phyloP scores from a whole-genome alignment of 2,113 vertebrate genomes.

The Xiphophorus maculatus region DNA sequence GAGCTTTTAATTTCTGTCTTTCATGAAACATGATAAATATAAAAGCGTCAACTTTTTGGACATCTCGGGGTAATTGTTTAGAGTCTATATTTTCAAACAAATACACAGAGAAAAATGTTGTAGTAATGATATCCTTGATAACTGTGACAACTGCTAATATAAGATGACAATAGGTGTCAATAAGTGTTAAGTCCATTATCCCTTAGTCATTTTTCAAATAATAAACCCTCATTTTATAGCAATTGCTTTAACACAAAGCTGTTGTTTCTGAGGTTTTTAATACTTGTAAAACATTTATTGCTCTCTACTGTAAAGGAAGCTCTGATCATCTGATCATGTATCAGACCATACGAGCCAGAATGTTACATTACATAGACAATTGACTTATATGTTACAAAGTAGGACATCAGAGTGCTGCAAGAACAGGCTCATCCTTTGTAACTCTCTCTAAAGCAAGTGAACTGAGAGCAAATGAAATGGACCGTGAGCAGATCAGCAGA shows the following conservation, averaged over 20 bases:
- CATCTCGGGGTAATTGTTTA: no score
- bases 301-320: not conserved
- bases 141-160: not conserved
- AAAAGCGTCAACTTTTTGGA: no score
- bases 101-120: no score
- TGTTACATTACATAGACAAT: not conserved
- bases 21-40: no score
- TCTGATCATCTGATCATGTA: not conserved
- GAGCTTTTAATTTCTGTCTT: no score
- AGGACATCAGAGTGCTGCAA: not conserved
- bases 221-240: not conserved
- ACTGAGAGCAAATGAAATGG: not conserved
- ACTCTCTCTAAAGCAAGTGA: not conserved
- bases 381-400: not conserved
- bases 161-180: not conserved
- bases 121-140: not conserved
- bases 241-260: not conserved
- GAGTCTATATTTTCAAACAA: no score
- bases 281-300: not conserved
- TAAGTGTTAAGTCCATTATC: not conserved
- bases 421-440: not conserved
- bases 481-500: not conserved
- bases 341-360: not conserved
- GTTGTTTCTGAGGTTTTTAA: not conserved
- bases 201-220: not conserved